A percentile compares a stretch with the other conserved stretches of the same genome.
These are phyloP conservation scores for Anoplopoma fimbria DNA, from an alignment of 2,113 vertebrate genomes.

Conservation along the genomic window DNA sequence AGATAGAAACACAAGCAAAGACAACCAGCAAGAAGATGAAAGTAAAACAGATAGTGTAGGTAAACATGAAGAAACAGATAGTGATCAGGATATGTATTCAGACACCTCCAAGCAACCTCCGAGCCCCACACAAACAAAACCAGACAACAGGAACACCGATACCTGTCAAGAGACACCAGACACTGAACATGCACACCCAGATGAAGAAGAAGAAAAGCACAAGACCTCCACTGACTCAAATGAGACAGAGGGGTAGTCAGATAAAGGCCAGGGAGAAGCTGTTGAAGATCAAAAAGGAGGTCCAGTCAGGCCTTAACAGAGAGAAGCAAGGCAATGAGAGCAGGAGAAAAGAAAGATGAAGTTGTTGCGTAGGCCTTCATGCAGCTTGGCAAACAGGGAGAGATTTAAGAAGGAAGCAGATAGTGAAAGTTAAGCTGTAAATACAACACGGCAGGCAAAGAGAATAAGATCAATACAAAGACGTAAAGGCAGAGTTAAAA, in stretches of 20 bases:
- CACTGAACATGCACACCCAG: accelerated
- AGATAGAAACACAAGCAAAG: background rate
- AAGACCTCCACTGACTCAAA: background rate
- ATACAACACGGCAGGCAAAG: background rate
- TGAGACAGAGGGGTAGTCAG: background rate
- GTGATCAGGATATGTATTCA: background rate
- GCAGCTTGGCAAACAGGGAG: background rate
- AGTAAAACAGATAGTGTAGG: background rate
- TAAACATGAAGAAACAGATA: background rate
- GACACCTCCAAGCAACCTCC: background rate
- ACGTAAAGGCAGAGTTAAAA: background rate
- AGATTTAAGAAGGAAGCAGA: background rate
- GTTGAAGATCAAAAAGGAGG: background rate
- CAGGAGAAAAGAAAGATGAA: background rate
- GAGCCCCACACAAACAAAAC: background rate
- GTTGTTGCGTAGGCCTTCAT: background rate
- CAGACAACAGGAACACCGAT: background rate
- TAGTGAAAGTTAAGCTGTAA: background rate
- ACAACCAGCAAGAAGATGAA: background rate
- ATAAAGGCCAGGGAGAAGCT: background rate
- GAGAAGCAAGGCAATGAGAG: background rate
- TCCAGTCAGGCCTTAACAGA: background rate
- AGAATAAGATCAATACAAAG: background rate
- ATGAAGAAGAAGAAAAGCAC: background rate
- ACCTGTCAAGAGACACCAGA: accelerated